Evolutionary conservation across 2,113 vertebrate genomes (phyloP), one percentile per base, ranked within the genome.

Genomic region (Equus quagga): DNA sequence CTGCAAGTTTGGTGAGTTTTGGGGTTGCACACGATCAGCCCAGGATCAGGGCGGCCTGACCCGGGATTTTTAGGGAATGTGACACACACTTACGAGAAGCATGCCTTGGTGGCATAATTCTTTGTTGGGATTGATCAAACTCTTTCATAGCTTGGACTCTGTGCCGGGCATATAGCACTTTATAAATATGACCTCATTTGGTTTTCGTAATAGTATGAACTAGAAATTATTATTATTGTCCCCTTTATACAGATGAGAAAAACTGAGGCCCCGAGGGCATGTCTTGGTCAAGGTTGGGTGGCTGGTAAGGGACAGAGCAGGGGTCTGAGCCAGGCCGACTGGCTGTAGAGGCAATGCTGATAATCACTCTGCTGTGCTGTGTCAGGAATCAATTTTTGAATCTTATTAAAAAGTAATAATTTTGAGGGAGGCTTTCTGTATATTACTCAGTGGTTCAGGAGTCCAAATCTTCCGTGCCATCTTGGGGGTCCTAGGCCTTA

Each of bases 1-100:
- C 17, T 97, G 51, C 65, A 44, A 28, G 8, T 88, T 23, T 49
- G 86, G 36, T 88, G 60, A 36, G 24, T 88, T 83, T 76, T 10
- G 19, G 21, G 17, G 26, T 76, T 64, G n/a, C 13, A 2, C 0
- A 2, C 11, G 41, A 6, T 88, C 70, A 2, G 26, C 13, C 13
- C 36, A 8, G 51, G 58, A 4, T 75, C 4, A 1, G 76, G 10
- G 83, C 9, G 8, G 9, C 41, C 76, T 26, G 19, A 21, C 9
- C 15, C 72, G 41, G 54, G 41, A 36, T 46, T 36, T 62, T 44
- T 19, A 14, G 46, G 46, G 10, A 8, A 8, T 19, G 64, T 44
- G 56, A n/a, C 19, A 2, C 51, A 10, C 8, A 31, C 4, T 28
- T 6, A 24, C 72, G 85, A 79, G n/a, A 11, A 24, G 33, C 14